Evolutionary conservation across 2,797 vertebrate species (phyloP).

Genomic region (Petrocephalus schoutedeni): DNA sequence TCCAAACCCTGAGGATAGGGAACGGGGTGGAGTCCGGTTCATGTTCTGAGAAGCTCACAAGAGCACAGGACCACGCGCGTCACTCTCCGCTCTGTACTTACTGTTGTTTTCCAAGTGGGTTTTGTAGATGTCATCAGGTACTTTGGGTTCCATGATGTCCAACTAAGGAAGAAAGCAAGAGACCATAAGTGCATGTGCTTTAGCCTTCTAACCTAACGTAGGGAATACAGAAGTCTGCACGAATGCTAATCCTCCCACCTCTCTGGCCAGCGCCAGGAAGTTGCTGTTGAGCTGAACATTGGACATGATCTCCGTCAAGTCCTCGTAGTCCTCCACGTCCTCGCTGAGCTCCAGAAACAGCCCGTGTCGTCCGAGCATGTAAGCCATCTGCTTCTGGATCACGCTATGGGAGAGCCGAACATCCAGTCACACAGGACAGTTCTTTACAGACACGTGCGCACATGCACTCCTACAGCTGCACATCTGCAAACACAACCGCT

Average conservation of each 20-base stretch:
- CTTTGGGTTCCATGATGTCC: slow-evolving; percentile 99
- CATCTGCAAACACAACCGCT: neutral
- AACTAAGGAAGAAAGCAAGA: slow-evolving; percentile 58
- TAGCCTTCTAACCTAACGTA: neutral
- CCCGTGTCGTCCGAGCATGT: slow-evolving; percentile 95
- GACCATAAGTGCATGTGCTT: neutral
- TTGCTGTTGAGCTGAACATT: slow-evolving; percentile 98
- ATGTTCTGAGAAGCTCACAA: neutral
- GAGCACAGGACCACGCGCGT: neutral
- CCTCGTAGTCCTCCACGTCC: slow-evolving; percentile 94
- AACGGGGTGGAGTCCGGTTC: neutral
- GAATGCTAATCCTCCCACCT: slow-evolving; percentile 62
- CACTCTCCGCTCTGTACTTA: slow-evolving; percentile 55
- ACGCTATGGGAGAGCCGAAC: slow-evolving; percentile 61
- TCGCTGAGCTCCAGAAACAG: slow-evolving; percentile 96
- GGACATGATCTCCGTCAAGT: slow-evolving; percentile 98
- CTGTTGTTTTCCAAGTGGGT: slow-evolving; percentile 97
- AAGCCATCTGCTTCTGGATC: slow-evolving; percentile 97
- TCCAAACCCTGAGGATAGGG: slow-evolving; percentile 74
- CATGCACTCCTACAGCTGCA: neutral
- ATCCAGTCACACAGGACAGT: neutral
- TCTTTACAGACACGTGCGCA: neutral
- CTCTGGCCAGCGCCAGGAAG: slow-evolving; percentile 90
- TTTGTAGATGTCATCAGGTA: slow-evolving; percentile 98
- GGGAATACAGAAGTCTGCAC: neutral